Evolutionary conservation across 2,888 invertebrate species (phyloP).

Genomic region (Pyrrhia umbra): DNA sequence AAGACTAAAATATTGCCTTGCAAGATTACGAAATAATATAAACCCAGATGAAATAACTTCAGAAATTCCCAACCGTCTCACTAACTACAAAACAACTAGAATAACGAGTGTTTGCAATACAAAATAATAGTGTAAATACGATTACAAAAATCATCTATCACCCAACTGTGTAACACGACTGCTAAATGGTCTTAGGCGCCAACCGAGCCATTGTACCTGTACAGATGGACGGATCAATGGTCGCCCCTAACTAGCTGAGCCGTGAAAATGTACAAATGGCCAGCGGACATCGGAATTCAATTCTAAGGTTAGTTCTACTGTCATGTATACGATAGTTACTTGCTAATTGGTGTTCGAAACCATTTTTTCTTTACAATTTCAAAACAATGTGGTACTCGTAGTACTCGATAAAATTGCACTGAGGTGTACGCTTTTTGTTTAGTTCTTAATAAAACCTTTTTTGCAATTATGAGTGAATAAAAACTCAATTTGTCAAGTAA

Average conservation of each 20-base stretch:
- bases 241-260: slow-evolving; percentile 79
- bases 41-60: neutral
- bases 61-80: neutral
- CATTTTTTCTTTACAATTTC: slow-evolving; percentile 51
- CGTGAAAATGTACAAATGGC: slow-evolving; percentile 85
- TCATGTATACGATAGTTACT: slow-evolving; percentile 53
- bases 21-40: neutral
- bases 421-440: neutral
- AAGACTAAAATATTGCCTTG: too few species aligned
- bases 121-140: slow-evolving; percentile 57
- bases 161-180: slow-evolving; percentile 53
- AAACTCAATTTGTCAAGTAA: slow-evolving; percentile 10
- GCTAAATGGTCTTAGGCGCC: slow-evolving; percentile 68
- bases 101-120: slow-evolving; percentile 48
- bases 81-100: slow-evolving; percentile 14
- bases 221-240: slow-evolving; percentile 86
- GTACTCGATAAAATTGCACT: neutral
- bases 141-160: slow-evolving; percentile 73
- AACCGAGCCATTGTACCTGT: slow-evolving; percentile 76
- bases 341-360: slow-evolving; percentile 55
- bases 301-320: slow-evolving; percentile 62
- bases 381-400: neutral
- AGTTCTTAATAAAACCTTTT: neutral
- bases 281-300: slow-evolving; percentile 62
- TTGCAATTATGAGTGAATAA: slow-evolving; percentile 2